phyloP scores from a whole-genome alignment of 2,113 vertebrate species.

The Bubo bubo region DNA sequence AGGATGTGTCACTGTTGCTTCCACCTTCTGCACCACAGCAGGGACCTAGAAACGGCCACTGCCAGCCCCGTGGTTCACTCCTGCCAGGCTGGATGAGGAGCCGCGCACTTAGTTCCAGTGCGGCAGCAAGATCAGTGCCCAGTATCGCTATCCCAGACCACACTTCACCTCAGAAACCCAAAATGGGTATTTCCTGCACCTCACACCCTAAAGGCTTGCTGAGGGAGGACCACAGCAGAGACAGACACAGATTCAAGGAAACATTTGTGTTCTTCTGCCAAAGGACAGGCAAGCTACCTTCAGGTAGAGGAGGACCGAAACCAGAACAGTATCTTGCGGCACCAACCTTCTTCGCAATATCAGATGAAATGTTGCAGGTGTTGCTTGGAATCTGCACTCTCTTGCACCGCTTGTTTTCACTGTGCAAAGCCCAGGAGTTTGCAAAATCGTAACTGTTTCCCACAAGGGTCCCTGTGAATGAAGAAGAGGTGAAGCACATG shows the following conservation, averaged over 20 bases:
- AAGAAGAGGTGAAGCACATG: not conserved
- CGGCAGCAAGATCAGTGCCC: not conserved
- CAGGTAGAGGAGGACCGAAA: not conserved
- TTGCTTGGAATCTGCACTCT: constrained; percentile 77
- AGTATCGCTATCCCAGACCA: not conserved
- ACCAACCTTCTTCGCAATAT: constrained; percentile 74
- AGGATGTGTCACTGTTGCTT: not conserved
- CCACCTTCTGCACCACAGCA: not conserved
- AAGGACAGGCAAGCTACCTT: not conserved
- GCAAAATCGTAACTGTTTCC: constrained; percentile 89
- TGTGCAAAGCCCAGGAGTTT: constrained; percentile 94
- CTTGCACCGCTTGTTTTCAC: constrained; percentile 79
- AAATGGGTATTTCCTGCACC: rapidly evolving
- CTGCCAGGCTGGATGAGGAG: not conserved
- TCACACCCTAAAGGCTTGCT: not conserved
- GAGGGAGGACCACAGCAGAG: rapidly evolving
- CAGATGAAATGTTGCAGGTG: constrained; percentile 83
- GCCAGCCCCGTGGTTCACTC: rapidly evolving
- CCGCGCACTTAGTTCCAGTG: not conserved
- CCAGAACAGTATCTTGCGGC: not conserved
- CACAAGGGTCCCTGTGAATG: constrained; percentile 82
- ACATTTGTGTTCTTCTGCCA: not conserved
- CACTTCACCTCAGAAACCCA: not conserved
- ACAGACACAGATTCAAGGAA: not conserved
- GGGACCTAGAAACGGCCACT: not conserved